Conservation (phyloP, 2,888 invertebrate species). For the Athetis lepigone region DNA sequence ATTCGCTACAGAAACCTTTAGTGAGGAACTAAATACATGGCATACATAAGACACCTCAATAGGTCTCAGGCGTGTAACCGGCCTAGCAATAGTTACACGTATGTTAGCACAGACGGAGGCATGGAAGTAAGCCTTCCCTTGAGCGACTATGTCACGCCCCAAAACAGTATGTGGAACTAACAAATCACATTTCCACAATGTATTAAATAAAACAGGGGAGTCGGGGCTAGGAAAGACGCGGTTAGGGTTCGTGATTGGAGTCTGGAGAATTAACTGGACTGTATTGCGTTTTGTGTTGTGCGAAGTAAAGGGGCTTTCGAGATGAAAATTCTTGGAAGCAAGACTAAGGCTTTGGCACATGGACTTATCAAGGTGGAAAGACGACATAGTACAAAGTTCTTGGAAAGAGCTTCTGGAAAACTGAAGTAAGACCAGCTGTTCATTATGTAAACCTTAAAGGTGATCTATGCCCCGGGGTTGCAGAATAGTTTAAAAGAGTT, state of each 20-base stretch:
- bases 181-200: slow-evolving; percentile 67
- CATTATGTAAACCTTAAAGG: too few species aligned
- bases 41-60: slow-evolving; percentile 35
- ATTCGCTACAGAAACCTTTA: slow-evolving; percentile 32
- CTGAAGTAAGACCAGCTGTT: too few species aligned
- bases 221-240: slow-evolving; percentile 50
- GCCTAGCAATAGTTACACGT: slow-evolving; percentile 8
- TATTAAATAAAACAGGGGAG: slow-evolving; percentile 61
- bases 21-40: slow-evolving; percentile 37
- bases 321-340: not conserved
- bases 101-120: slow-evolving; percentile 22
- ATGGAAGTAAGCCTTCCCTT: slow-evolving; percentile 46
- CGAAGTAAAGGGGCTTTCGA: slow-evolving; percentile 2
- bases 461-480: too few species aligned
- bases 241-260: slow-evolving; percentile 28
- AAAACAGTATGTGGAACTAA: slow-evolving; percentile 59
- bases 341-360: not conserved
- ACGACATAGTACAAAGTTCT: too few species aligned
- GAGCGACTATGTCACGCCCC: slow-evolving; percentile 60
- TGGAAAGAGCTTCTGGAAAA: too few species aligned
- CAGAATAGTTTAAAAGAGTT: too few species aligned
- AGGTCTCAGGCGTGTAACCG: slow-evolving; percentile 24
- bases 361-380: too few species aligned
- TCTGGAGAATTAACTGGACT: slow-evolving; percentile 27
- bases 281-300: slow-evolving; percentile 13